These are phyloP conservation scores for Caerostris extrusa DNA, from an alignment of 1,140 invertebrate genomes.

Conservation along the genomic window DNA sequence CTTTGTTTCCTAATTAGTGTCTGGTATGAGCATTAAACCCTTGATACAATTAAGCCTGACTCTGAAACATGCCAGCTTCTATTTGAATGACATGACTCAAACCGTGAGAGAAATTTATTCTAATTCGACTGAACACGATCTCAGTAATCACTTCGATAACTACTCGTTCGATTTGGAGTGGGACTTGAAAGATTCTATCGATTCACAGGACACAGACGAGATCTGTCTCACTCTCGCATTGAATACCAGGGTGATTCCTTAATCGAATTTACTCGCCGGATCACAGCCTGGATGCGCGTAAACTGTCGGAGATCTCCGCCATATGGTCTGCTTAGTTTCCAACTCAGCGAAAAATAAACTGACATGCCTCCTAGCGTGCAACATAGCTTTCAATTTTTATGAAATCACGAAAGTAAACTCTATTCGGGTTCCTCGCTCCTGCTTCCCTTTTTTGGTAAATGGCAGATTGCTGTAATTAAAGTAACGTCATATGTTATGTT, in stretches of 20 bases:
- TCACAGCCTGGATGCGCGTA: constrained; percentile 5
- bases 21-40: too few species aligned
- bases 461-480: too few species aligned
- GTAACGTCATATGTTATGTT: too few species aligned
- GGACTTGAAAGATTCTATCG: not conserved
- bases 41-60: not conserved
- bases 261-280: constrained; percentile 3
- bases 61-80: not conserved
- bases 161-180: not conserved
- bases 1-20: too few species aligned
- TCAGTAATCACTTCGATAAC: constrained; percentile 7
- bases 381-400: not conserved
- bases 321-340: not conserved
- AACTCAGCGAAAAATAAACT: not conserved
- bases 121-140: not conserved
- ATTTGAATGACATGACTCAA: not conserved
- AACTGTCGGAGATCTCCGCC: not conserved
- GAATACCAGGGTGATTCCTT: constrained; percentile 19
- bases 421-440: too few species aligned
- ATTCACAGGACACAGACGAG: constrained; percentile 5
- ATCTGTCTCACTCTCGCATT: not conserved
- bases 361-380: not conserved
- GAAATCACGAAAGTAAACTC: not conserved
- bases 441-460: too few species aligned
- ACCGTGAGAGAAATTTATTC: constrained; percentile 6